Percentiles rank a stretch among this genome's conserved stretches.
Conservation (phyloP, 2,797 vertebrate species). For the Iguana delicatissima region DNA sequence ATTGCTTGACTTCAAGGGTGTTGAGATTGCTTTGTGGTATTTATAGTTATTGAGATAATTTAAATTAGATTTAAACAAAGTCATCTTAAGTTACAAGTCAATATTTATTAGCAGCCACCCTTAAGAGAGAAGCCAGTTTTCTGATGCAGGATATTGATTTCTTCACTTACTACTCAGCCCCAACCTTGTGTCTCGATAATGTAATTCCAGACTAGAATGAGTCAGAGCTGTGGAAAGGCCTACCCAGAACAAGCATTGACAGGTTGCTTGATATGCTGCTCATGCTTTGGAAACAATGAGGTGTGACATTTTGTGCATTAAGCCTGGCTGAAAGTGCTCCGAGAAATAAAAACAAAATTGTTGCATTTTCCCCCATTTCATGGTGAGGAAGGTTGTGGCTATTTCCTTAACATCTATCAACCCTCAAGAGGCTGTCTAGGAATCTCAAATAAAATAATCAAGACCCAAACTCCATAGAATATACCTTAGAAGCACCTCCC, state of each 20-base stretch:
- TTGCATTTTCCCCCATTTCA: not conserved
- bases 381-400: not conserved
- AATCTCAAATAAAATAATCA: not conserved
- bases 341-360: slow-evolving; percentile 17
- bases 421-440: not conserved
- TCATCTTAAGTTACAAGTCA: slow-evolving; percentile 63
- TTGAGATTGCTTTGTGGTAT: slow-evolving; percentile 35
- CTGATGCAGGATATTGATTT: slow-evolving; percentile 53
- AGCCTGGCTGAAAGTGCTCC: slow-evolving; percentile 49
- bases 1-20: not conserved
- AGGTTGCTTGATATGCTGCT: slow-evolving; percentile 65
- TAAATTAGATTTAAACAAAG: slow-evolving; percentile 63
- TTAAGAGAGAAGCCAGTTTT: slow-evolving; percentile 54
- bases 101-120: slow-evolving; percentile 46
- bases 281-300: slow-evolving; percentile 66
- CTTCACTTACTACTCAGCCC: slow-evolving; percentile 43
- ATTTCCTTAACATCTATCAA: not conserved
- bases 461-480: not conserved
- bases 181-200: slow-evolving; percentile 57
- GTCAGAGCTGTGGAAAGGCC: slow-evolving; percentile 56
- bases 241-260: slow-evolving; percentile 58
- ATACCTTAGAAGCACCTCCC: not conserved
- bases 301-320: slow-evolving; percentile 63
- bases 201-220: slow-evolving; percentile 65
- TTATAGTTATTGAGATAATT: slow-evolving; percentile 51